Evolutionary conservation across 2,113 vertebrate genomes (phyloP), one percentile per base, ranked within the genome.

Genomic region (Fregetta grallaria): DNA sequence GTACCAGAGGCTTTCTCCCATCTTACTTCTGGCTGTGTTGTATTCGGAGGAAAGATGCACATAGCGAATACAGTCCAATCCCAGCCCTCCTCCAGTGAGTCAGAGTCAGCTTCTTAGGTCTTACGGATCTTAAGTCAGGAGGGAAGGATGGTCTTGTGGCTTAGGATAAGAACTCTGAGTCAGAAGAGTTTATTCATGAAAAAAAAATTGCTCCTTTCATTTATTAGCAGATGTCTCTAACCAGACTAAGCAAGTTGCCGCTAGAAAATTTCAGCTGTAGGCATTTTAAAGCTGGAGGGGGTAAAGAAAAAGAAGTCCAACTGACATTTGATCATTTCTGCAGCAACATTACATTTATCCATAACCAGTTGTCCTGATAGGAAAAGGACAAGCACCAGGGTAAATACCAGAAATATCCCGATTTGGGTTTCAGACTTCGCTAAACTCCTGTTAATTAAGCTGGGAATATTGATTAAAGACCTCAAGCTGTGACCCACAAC

Each of bases 381-480:
- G 26, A 93, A 73, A 88, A 88, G 75, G 61, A 72, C 78, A 62
- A 71, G n/a, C 63, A 95, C 62, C 38, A 25, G 36, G 11, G 20
- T 72, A 91, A 92, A 95, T 61, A 95, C n/a, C 44, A 94, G 66
- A 87, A 90, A 92, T 77, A 88, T 18, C 38, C 59, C 34, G 21
- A 79, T 78, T 62, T 81, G 50, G 1, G 0, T 91, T 92, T 92
- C 83, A 94, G 63, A 50, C 62, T 88, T 88, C 86, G 58, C 36
- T 77, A 67, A 94, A 85, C 23, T 61, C 72, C 52, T 0, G 0
- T 62, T 91, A 86, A 95, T 94, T 92, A 88, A 91, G 76, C 71
- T 80, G 89, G 70, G 89, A 95, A 96, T 86, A 84, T 94, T 96
- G 92, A 96, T 97, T 95, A 95, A 94, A 76, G 83, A 87, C 86